Evolutionary conservation across 2,797 vertebrate species (phyloP).

Genomic region (Acipenser ruthenus): DNA sequence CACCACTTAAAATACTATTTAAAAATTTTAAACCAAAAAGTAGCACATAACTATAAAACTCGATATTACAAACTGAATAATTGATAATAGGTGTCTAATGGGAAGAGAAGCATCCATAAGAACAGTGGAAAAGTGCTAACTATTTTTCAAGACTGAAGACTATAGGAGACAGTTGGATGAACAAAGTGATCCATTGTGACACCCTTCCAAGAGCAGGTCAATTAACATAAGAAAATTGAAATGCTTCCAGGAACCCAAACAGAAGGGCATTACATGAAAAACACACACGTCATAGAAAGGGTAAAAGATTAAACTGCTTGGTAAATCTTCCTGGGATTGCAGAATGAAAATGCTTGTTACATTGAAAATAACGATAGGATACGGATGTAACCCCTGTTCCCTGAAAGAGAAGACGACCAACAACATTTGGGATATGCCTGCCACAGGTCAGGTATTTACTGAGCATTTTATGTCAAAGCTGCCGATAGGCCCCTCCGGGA

Average conservation of each 20-base stretch:
- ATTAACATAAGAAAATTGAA: constrained; percentile 2
- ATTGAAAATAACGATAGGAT: not conserved
- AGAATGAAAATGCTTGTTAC: not conserved
- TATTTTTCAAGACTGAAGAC: not conserved
- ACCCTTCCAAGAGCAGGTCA: not conserved
- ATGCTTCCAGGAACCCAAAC: not conserved
- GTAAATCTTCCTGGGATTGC: not conserved
- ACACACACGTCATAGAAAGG: not conserved
- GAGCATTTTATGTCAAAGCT: too few species aligned
- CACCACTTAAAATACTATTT: too few species aligned
- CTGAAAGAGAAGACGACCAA: too few species aligned
- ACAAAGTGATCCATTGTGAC: not conserved
- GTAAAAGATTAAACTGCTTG: constrained; percentile 1
- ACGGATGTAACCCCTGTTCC: too few species aligned
- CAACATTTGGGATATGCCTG: too few species aligned
- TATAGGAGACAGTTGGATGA: not conserved
- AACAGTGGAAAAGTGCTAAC: not conserved
- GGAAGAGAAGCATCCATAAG: not conserved
- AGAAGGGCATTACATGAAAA: not conserved
- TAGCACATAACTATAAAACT: too few species aligned
- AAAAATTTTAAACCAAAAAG: too few species aligned
- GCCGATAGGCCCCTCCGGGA: too few species aligned
- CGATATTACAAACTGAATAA: too few species aligned
- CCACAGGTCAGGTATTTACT: too few species aligned
- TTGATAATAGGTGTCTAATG: too few species aligned